Percentiles rank a stretch among this genome's conserved stretches.
Evolutionary conservation across 2,797 vertebrate species (phyloP).

Genomic region (Falco biarmicus): DNA sequence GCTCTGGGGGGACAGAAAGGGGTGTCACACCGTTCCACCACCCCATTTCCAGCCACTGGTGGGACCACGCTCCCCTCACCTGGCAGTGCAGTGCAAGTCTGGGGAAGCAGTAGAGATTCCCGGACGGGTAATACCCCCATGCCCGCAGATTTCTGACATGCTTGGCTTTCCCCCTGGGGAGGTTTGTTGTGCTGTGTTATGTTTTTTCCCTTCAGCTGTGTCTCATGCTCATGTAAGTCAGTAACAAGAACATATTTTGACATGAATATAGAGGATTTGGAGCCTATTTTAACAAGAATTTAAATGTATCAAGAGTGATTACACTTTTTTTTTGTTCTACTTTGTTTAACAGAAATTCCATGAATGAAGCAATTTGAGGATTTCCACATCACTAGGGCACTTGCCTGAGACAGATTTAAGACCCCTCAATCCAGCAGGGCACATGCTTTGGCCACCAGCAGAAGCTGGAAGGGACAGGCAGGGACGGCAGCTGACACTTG

Average conservation of each 20-base stretch:
- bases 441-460: rapidly evolving
- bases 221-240: neutral
- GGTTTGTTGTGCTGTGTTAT: neutral
- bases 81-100: rapidly evolving
- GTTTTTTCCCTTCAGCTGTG: neutral
- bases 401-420: neutral
- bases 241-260: neutral
- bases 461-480: neutral
- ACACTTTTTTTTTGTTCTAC: neutral
- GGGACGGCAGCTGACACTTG: rapidly evolving
- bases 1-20: neutral
- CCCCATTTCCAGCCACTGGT: neutral
- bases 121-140: rapidly evolving
- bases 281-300: neutral
- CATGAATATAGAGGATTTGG: neutral
- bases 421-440: neutral
- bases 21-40: too few species aligned
- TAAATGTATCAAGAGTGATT: neutral
- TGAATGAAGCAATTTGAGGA: neutral
- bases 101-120: neutral
- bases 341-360: neutral
- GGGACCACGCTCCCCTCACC: neutral
- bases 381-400: neutral
- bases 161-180: neutral
- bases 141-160: neutral